phyloP scores from a whole-genome alignment of 2,113 vertebrate species.

The Xyliphius kryptos region DNA sequence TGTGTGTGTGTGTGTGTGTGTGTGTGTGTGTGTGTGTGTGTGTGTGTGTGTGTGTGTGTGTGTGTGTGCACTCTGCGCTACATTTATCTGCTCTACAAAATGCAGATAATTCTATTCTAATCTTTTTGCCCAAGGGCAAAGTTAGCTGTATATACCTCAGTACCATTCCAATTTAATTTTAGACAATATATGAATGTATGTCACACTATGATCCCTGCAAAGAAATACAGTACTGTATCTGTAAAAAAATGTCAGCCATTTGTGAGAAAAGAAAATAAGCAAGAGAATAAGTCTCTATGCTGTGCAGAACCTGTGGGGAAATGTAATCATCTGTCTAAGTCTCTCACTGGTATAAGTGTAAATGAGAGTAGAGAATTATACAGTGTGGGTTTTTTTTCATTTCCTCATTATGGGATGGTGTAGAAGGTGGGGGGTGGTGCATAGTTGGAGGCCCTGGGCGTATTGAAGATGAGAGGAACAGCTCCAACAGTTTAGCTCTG shows the following conservation, averaged over 20 bases:
- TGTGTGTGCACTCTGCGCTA: too few relatives aligned
- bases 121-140: too few relatives aligned
- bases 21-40: too few relatives aligned
- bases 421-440: constrained; percentile 34
- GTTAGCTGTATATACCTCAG: too few relatives aligned
- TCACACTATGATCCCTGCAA: too few relatives aligned
- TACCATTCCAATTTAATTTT: too few relatives aligned
- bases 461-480: constrained; percentile 30
- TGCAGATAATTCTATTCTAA: too few relatives aligned
- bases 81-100: too few relatives aligned
- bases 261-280: constrained; percentile 1
- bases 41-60: too few relatives aligned
- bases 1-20: too few relatives aligned
- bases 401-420: constrained; percentile 41
- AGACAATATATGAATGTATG: too few relatives aligned
- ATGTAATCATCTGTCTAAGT: constrained; percentile 43
- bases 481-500: constrained; percentile 40
- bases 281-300: constrained; percentile 12
- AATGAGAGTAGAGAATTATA: constrained; percentile 53
- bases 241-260: constrained; percentile 9
- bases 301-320: constrained; percentile 30
- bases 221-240: too few relatives aligned
- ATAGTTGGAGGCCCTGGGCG: constrained; percentile 30
- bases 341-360: constrained; percentile 43
- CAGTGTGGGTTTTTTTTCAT: constrained; percentile 36